These are phyloP conservation scores for Montipora capricornis DNA, from an alignment of 64 coral and sea anemone genomes.

Conservation along the genomic window DNA sequence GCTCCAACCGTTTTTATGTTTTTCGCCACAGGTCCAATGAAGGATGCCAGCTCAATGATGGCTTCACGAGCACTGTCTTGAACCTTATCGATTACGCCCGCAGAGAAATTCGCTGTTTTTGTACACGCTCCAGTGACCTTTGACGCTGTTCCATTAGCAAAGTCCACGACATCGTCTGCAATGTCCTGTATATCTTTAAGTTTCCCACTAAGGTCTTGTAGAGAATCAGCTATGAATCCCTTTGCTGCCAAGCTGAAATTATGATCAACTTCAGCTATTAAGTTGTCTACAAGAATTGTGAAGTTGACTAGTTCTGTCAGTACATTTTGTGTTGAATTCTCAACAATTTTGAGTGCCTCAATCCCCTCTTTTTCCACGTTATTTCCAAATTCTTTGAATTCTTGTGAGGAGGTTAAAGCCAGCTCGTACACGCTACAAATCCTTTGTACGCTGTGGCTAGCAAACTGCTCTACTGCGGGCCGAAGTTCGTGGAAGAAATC, in stretches of 20 bases:
- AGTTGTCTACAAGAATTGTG: constrained; percentile 68
- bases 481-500: constrained; percentile 76
- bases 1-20: constrained; percentile 50
- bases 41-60: constrained; percentile 57
- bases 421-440: constrained; percentile 60
- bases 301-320: constrained; percentile 64
- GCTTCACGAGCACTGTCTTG: constrained; percentile 66
- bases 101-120: constrained; percentile 74
- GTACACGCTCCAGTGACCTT: constrained; percentile 73
- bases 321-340: constrained; percentile 62
- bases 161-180: constrained; percentile 64
- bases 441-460: constrained; percentile 40
- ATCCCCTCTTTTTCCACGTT: constrained; percentile 68
- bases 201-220: constrained; percentile 62
- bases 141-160: constrained; percentile 76
- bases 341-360: constrained; percentile 13
- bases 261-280: constrained; percentile 73
- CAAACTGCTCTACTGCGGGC: constrained; percentile 42
- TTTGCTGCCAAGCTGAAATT: constrained; percentile 72
- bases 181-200: constrained; percentile 56
- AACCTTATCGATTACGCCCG: constrained; percentile 80
- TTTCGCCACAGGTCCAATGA: constrained; percentile 78
- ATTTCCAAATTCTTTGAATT: constrained; percentile 79
- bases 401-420: constrained; percentile 48
- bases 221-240: constrained; percentile 80